These are phyloP conservation scores for Stenchaetothrips biformis DNA, from an alignment of 2,888 invertebrate species.

Conservation along the genomic window DNA sequence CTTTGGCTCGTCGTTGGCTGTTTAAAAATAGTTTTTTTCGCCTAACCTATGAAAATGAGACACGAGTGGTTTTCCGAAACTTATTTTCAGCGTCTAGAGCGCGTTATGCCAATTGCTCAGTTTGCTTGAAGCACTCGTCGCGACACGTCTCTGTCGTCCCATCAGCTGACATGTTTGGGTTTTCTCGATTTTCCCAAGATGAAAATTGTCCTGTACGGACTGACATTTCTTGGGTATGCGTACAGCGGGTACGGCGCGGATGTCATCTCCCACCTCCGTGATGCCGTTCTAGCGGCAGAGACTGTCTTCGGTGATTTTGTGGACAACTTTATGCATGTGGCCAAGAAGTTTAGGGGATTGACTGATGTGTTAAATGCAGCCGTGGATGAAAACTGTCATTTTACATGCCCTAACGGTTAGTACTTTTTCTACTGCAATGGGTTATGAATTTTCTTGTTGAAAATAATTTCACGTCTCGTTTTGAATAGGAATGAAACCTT, in stretches of 20 bases:
- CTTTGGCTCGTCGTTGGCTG: background rate
- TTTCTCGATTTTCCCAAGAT: constrained; percentile 47
- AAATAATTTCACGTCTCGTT: constrained; percentile 25
- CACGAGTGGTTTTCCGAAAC: background rate
- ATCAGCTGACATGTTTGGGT: background rate
- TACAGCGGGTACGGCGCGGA: constrained; percentile 77
- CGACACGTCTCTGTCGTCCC: background rate
- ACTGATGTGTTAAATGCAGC: constrained; percentile 81
- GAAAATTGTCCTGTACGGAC: constrained; percentile 68
- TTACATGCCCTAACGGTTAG: constrained; percentile 68
- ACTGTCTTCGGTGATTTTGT: constrained; percentile 74
- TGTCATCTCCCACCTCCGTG: constrained; percentile 57
- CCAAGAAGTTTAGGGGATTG: constrained; percentile 66
- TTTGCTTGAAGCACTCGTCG: background rate
- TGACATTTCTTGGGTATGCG: constrained; percentile 73
- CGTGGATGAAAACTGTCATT: constrained; percentile 76
- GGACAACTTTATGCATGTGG: constrained; percentile 66
- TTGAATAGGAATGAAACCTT: constrained; percentile 58
- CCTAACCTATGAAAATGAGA: constrained; percentile 1
- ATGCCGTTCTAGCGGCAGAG: constrained; percentile 75
- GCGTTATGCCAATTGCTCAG: background rate
- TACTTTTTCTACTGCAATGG: constrained; percentile 28
- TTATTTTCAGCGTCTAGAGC: background rate
- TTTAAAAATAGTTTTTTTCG: constrained; percentile 11
- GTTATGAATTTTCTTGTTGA: no score